Evolutionary conservation across 2,113 vertebrate species (phyloP).

Genomic region (Corythaeola cristata): DNA sequence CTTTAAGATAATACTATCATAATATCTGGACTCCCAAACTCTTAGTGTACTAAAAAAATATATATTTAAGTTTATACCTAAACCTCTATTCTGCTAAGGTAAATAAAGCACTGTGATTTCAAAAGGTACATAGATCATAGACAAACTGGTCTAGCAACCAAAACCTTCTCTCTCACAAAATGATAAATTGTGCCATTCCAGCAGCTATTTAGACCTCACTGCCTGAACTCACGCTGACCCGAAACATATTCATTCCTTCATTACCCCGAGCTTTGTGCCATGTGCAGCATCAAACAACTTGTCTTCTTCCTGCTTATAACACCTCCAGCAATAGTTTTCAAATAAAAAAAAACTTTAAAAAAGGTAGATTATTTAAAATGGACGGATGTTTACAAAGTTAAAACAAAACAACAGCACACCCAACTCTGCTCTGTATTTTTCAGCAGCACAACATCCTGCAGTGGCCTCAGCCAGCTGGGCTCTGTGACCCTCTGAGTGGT

Average conservation of each 20-base stretch:
- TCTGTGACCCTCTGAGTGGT: slow-evolving; percentile 2
- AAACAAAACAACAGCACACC: neutral
- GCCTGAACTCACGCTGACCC: slow-evolving; percentile 11
- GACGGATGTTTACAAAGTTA: neutral
- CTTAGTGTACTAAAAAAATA: neutral
- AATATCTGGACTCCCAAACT: neutral
- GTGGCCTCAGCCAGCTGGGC: slow-evolving; percentile 16
- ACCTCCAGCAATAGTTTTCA: slow-evolving; percentile 7
- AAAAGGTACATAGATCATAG: neutral
- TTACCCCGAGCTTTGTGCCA: neutral
- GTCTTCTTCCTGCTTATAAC: slow-evolving; percentile 24
- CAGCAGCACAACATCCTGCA: neutral
- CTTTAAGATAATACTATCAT: neutral
- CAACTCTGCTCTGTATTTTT: neutral
- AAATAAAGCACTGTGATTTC: slow-evolving; percentile 15
- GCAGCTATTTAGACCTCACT: slow-evolving; percentile 24
- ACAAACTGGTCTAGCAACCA: slow-evolving; percentile 10
- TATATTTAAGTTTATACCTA: neutral
- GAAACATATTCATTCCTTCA: slow-evolving; percentile 8
- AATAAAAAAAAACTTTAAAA: neutral
- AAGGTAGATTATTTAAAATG: neutral
- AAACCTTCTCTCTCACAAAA: slow-evolving; percentile 2
- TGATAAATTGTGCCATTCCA: slow-evolving; percentile 12
- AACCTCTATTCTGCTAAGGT: neutral
- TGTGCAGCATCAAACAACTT: neutral